Conservation (phyloP, 1,140 invertebrate species). For the Colletes gigas region DNA sequence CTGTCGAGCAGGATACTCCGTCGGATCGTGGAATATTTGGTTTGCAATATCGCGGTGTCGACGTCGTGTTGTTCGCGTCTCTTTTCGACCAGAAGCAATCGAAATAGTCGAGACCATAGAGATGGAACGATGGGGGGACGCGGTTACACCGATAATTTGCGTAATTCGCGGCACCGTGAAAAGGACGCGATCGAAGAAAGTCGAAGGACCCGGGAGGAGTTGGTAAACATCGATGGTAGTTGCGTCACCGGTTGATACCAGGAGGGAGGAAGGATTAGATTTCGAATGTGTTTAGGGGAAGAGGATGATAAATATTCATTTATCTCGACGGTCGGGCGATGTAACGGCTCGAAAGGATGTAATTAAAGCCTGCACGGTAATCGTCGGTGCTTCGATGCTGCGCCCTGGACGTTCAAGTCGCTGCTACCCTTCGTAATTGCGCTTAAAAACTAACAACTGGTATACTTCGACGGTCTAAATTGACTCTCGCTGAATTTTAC, state of each 20-base stretch:
- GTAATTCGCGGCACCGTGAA: conserved; percentile 45
- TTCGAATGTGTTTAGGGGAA: conserved; percentile 6
- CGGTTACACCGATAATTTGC: conserved; percentile 52
- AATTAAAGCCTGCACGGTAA: conserved; percentile 36
- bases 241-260: not conserved
- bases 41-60: not conserved
- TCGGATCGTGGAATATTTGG: no score
- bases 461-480: not conserved
- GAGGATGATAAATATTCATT: conserved; percentile 48
- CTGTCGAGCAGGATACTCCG: no score
- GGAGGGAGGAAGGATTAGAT: conserved; percentile 18
- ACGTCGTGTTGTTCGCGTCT: not conserved
- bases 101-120: conserved; percentile 2
- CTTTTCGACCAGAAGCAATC: not conserved
- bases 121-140: not conserved
- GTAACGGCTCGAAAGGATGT: conserved; percentile 22
- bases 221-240: conserved; percentile 26
- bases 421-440: not conserved
- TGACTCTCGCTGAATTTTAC: not conserved
- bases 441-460: not conserved
- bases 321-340: conserved; percentile 8
- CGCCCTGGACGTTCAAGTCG: not conserved
- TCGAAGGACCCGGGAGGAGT: conserved; percentile 37
- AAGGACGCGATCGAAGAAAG: conserved; percentile 25
- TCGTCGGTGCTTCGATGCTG: not conserved